Conservation (phyloP, 2,888 invertebrate genomes). For the Celastrina argiolus region DNA sequence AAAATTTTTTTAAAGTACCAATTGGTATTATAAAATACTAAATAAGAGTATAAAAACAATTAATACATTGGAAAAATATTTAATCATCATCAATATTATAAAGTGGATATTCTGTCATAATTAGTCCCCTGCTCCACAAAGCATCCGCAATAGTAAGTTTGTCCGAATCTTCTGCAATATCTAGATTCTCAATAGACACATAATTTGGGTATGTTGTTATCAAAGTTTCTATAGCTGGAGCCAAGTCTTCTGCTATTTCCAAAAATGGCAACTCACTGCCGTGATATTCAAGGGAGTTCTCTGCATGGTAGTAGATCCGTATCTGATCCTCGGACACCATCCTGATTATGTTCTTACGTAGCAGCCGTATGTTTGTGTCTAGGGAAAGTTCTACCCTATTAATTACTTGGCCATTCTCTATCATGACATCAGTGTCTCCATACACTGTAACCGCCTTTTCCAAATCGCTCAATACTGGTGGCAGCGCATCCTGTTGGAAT, state of each 20-base stretch:
- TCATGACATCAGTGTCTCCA: conserved; percentile 84
- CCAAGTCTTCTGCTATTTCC: conserved; percentile 83
- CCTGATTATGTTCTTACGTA: conserved; percentile 75
- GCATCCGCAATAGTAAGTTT: conserved; percentile 82
- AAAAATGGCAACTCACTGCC: conserved; percentile 84
- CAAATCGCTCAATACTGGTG: conserved; percentile 83
- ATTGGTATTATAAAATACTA: no score
- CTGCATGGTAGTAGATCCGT: conserved; percentile 87
- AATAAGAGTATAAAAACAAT: background rate
- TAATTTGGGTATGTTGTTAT: conserved; percentile 87
- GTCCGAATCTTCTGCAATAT: conserved; percentile 79
- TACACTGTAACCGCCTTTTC: conserved; percentile 85
- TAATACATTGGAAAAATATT: conserved; percentile 28
- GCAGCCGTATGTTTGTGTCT: conserved; percentile 80
- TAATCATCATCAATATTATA: conserved; percentile 64
- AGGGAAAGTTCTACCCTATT: conserved; percentile 82
- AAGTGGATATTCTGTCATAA: conserved; percentile 84
- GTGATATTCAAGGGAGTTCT: conserved; percentile 92
- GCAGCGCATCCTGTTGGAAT: conserved; percentile 91
- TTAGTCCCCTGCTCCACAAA: conserved; percentile 89
- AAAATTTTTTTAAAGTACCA: no score
- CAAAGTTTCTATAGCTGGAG: conserved; percentile 83
- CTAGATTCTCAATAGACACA: conserved; percentile 83
- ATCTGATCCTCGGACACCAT: conserved; percentile 81
- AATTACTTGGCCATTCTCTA: conserved; percentile 77